phyloP scores from a whole-genome alignment of 2,888 invertebrate species.

The Leptinotarsa rubiginosa region DNA sequence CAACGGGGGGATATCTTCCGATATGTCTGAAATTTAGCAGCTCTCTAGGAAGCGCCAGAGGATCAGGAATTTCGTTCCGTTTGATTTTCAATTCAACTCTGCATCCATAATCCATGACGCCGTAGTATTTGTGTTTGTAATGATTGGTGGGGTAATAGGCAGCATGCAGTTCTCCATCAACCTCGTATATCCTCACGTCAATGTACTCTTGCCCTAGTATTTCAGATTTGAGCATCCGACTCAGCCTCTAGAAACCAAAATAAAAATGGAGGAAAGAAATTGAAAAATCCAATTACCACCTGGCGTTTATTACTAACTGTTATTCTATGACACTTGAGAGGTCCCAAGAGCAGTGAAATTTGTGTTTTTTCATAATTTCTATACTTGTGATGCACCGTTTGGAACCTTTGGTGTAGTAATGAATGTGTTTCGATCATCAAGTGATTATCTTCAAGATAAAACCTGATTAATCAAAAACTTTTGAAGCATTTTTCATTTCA shows the following conservation, averaged over 20 bases:
- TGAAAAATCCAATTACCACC: not conserved
- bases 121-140: conserved; percentile 71
- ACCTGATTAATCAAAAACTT: too few species aligned
- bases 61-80: conserved; percentile 54
- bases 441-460: too few species aligned
- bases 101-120: conserved; percentile 67
- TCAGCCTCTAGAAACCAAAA: conserved; percentile 59
- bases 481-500: too few species aligned
- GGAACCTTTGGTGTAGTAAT: too few species aligned
- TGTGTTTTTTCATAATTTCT: too few species aligned
- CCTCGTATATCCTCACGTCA: conserved; percentile 65
- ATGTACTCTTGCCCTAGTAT: conserved; percentile 65
- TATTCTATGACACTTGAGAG: too few species aligned
- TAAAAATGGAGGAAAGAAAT: not conserved
- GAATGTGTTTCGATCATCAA: too few species aligned
- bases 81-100: conserved; percentile 60
- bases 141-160: conserved; percentile 66
- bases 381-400: too few species aligned
- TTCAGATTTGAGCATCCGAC: conserved; percentile 63
- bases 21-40: conserved; percentile 57
- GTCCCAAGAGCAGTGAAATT: too few species aligned
- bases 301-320: not conserved
- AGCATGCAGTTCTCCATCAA: conserved; percentile 61
- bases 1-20: conserved; percentile 57
- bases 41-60: conserved; percentile 53